Evolutionary conservation across 1,140 invertebrate species (phyloP).

Genomic region (Babylonia areolata): DNA sequence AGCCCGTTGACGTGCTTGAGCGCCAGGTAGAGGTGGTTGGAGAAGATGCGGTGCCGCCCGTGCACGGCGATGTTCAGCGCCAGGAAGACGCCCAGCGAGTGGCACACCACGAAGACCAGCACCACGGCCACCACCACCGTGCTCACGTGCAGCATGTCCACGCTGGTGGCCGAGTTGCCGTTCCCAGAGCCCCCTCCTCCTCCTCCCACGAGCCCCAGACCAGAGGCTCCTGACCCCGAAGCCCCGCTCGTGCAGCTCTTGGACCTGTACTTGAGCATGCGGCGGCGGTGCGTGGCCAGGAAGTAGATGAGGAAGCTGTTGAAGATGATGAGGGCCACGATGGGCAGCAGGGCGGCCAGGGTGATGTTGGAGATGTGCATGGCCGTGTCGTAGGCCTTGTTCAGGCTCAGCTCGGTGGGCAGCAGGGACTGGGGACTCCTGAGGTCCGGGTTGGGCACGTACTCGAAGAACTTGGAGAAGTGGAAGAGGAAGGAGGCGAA

Average conservation of each 20-base stretch:
- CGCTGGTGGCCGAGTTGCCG: constrained; percentile 30
- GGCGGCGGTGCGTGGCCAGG: constrained; percentile 86
- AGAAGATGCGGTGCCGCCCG: constrained; percentile 47
- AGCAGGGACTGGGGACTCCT: constrained; percentile 78
- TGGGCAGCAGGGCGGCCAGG: constrained; percentile 87
- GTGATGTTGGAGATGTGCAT: constrained; percentile 55
- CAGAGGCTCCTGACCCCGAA: background rate
- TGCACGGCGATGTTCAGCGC: constrained; percentile 54
- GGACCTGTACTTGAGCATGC: constrained; percentile 51
- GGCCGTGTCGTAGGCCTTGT: constrained; percentile 81
- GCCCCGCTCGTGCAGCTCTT: background rate
- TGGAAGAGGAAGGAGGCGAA: constrained; percentile 91
- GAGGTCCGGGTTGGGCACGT: constrained; percentile 72
- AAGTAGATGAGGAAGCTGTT: constrained; percentile 91
- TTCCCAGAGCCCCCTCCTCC: background rate
- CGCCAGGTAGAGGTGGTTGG: constrained; percentile 28
- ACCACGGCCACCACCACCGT: constrained; percentile 95
- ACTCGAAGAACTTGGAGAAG: constrained; percentile 81
- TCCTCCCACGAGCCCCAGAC: background rate
- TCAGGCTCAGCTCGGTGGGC: constrained; percentile 83
- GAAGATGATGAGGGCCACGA: constrained; percentile 92
- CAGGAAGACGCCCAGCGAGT: constrained; percentile 73
- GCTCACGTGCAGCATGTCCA: constrained; percentile 75
- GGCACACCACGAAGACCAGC: constrained; percentile 91
- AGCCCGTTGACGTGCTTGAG: constrained; percentile 82